phyloP scores from a whole-genome alignment of 2,113 vertebrate species.

The Indicator indicator region DNA sequence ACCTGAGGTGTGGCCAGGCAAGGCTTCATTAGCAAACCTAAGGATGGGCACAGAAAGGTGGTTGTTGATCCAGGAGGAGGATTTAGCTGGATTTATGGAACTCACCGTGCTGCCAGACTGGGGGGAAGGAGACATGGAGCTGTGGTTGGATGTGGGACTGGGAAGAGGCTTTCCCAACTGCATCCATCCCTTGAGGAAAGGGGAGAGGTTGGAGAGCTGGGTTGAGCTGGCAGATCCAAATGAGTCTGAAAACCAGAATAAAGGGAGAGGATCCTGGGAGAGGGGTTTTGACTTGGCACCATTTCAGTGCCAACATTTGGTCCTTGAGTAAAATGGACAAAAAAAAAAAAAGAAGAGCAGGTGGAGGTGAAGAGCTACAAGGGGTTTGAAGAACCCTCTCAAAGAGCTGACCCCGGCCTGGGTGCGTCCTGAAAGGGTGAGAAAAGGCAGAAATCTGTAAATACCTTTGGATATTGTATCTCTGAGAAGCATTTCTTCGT shows the following conservation, averaged over 20 bases:
- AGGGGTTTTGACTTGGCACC: neutral
- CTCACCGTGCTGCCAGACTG: too few species aligned
- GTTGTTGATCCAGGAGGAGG: too few species aligned
- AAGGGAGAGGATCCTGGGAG: neutral
- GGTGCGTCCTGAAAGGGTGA: conserved; percentile 45
- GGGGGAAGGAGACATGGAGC: neutral
- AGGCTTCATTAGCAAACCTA: too few species aligned
- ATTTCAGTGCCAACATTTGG: neutral
- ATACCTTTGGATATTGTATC: conserved; percentile 84
- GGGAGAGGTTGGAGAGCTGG: neutral
- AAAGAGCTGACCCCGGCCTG: conserved; percentile 16
- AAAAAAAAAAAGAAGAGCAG: neutral
- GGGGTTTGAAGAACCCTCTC: neutral
- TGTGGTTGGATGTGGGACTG: neutral
- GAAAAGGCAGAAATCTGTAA: conserved; percentile 76
- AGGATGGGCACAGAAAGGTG: too few species aligned
- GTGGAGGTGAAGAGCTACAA: neutral
- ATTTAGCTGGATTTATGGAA: too few species aligned
- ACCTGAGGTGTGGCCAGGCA: too few species aligned
- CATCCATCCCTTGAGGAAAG: neutral
- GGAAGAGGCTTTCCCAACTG: neutral
- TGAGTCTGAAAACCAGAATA: neutral
- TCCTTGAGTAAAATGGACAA: neutral
- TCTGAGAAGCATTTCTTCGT: conserved; percentile 73
- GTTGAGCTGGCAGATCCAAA: neutral